Base-by-base conservation (phyloP, 30 jellyfish, hydroid and myxozoan species). In the Cassiopea xamachana region DNA sequence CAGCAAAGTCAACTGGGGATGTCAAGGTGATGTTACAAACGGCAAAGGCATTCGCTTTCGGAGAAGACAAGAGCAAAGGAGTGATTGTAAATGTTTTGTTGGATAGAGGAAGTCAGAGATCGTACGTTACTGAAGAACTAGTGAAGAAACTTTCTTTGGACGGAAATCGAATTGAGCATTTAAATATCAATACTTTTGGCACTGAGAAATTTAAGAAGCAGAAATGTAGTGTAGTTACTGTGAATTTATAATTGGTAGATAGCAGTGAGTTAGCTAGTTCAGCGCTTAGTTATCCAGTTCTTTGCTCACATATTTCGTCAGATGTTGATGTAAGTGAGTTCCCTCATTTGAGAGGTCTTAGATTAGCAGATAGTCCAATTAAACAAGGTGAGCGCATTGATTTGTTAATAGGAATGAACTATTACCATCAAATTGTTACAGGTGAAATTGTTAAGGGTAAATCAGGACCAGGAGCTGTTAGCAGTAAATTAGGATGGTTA, bases 401-500 rank as follows among this genome's bases (percentile, higher is more conserved):
- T 59, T 60, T 79, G 48, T 61, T 88, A 5, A 88, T 87, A 44
- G 89, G 94, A 45, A 88, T 88, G 13, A 88, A 87, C 68, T 77
- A 72, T 46, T 87, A 87, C 64, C 79, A 87, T 75, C 83, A 87
- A 61, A 50, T 87, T 59, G 90, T 87, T 75, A 6, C 69, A 61
- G 89, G 90, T 69, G 89, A 87, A 1, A 84, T 87, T 43, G 77
- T 87, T 48, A 87, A 77, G 47, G 94, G 94, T 39, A 77, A 48
- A 7, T 62, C 87, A 59, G 94, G 90, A 15, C 94, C 94, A 50
- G 92, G 81, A 10, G 90, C 89, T 18, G 67, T 81, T 62, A 50
- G 58, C 68, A 87, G 94, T 77, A 87, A 76, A 70, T 67, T 87
- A 62, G 89, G 94, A 69, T 87, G 90, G 94, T 70, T 87, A 49